Percentiles rank a stretch among this genome's conserved stretches.
These are phyloP conservation scores for Pomacea maculata DNA, from an alignment of 1,140 invertebrate genomes.

Conservation along the genomic window DNA sequence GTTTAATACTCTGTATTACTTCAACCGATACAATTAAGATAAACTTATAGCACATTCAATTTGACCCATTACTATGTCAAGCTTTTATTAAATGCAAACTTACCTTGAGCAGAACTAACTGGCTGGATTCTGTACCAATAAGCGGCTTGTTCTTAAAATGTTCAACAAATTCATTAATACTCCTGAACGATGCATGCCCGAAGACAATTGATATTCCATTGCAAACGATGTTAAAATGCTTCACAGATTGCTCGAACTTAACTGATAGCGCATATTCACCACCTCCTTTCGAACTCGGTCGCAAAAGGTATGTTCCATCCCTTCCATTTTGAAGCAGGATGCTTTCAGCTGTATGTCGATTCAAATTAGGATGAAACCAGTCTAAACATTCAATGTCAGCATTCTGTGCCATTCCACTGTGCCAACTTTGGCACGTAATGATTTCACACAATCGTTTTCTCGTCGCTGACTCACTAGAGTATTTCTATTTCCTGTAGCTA, in stretches of 20 bases:
- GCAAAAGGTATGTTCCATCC: slow-evolving; percentile 57
- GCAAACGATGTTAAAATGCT: slow-evolving; percentile 54
- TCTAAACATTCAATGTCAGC: slow-evolving; percentile 28
- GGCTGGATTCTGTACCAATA: slow-evolving; percentile 57
- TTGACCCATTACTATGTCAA: too few relatives aligned
- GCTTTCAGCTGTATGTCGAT: slow-evolving; percentile 58
- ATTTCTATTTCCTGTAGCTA: too few relatives aligned
- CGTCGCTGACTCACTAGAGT: too few relatives aligned
- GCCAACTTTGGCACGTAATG: too few relatives aligned
- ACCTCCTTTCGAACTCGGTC: slow-evolving; percentile 51
- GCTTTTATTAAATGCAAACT: neutral
- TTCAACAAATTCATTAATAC: slow-evolving; percentile 47
- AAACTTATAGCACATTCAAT: too few relatives aligned
- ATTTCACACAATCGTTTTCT: too few relatives aligned
- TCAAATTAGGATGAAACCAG: slow-evolving; percentile 56
- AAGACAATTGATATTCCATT: slow-evolving; percentile 47
- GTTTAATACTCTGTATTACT: too few relatives aligned
- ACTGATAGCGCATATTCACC: slow-evolving; percentile 58
- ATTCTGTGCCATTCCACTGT: neutral
- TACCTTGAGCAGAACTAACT: slow-evolving; percentile 28
- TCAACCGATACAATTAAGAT: too few relatives aligned
- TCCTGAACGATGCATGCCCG: slow-evolving; percentile 53
- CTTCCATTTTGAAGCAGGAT: slow-evolving; percentile 57
- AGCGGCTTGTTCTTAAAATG: slow-evolving; percentile 59
- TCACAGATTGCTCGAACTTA: slow-evolving; percentile 59